A percentile compares a stretch with the other conserved stretches of the same genome.
phyloP scores from a whole-genome alignment of 2,888 invertebrate species.

The Itoplectis maculator region DNA sequence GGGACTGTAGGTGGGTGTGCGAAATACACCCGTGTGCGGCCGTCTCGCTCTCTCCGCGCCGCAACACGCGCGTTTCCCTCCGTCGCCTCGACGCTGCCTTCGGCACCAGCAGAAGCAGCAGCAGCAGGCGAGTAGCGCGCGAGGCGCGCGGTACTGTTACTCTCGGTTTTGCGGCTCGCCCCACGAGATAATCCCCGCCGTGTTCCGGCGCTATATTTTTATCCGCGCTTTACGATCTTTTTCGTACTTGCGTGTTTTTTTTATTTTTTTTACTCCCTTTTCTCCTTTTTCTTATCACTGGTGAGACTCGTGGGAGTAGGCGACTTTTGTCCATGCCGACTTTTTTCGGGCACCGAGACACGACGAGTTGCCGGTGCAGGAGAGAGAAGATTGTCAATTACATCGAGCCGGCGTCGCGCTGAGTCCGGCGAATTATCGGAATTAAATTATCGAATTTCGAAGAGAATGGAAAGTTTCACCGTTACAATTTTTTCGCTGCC shows the following conservation, averaged over 20 bases:
- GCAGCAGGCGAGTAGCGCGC: slow-evolving; percentile 34
- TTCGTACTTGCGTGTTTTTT: neutral
- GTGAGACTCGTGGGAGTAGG: neutral
- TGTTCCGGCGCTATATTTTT: slow-evolving; percentile 50
- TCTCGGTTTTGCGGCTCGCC: slow-evolving; percentile 67
- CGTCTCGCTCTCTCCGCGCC: slow-evolving; percentile 58
- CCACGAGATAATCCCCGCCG: slow-evolving; percentile 63
- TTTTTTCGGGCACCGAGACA: too few relatives aligned
- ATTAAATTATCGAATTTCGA: too few relatives aligned
- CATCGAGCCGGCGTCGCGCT: neutral
- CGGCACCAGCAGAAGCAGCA: slow-evolving; percentile 39
- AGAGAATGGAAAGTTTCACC: too few relatives aligned
- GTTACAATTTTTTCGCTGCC: neutral
- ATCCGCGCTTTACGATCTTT: slow-evolving; percentile 28
- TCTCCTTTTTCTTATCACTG: slow-evolving; percentile 11
- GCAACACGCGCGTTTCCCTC: slow-evolving; percentile 59
- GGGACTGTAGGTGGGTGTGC: slow-evolving; percentile 64
- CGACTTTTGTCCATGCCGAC: neutral
- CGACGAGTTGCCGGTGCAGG: too few relatives aligned
- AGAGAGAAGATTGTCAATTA: too few relatives aligned
- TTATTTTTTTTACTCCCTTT: neutral
- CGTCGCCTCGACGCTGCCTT: slow-evolving; percentile 33
- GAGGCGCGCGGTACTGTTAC: slow-evolving; percentile 68
- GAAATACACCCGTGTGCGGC: slow-evolving; percentile 34
- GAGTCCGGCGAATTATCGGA: neutral